Evolutionary conservation across 2,113 vertebrate species (phyloP), one percentile per base, ranked within the genome.

Genomic region (Pseudorectes ferrugineus): DNA sequence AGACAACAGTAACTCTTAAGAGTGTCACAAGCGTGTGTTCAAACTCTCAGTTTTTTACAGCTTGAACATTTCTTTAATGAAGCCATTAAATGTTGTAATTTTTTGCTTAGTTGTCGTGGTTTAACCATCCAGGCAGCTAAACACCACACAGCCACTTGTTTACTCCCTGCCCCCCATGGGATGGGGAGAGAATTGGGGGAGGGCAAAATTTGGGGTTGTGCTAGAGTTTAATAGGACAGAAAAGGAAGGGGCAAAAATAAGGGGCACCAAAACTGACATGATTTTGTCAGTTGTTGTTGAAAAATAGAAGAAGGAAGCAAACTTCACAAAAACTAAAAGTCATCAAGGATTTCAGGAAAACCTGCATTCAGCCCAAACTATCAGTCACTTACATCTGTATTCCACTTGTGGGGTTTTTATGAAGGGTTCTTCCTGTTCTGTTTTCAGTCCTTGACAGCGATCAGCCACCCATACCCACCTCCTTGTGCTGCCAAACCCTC

Each of bases 1-100:
- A 89, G 65, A 36, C 17, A 59, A 9, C 4, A 2, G 19, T 35
- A 35, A 16, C 46, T 80, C 14, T 38, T 77, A 58, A 42, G 12
- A 20, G 49, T 65, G 40, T 49, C 66, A 45, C 65, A 91, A 55
- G 38, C 7, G 1, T 22, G 38, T 62, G 9, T 52, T 48, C 63
- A 58, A n/a, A 33, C n/a, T 68, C 36, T 86, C 36, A 20, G 22
- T 61, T 9, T 83, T 92, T 80, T 88, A 46, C 49, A 73, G 10
- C 33, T 62, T 92, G 49, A 84, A 63, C 18, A 46, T 61, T 40
- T 85, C 24, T 62, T 89, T 78, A 81, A 75, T 51, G 19, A 93
- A 88, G 14, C 24, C 22, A 21, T 58, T 81, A 46, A 73, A 55
- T 42, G 26, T 46, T 78, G 4, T 63, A 14, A 17, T 16, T 74